phyloP scores from a whole-genome alignment of 1,140 invertebrate species.

The Vanessa atalanta region DNA sequence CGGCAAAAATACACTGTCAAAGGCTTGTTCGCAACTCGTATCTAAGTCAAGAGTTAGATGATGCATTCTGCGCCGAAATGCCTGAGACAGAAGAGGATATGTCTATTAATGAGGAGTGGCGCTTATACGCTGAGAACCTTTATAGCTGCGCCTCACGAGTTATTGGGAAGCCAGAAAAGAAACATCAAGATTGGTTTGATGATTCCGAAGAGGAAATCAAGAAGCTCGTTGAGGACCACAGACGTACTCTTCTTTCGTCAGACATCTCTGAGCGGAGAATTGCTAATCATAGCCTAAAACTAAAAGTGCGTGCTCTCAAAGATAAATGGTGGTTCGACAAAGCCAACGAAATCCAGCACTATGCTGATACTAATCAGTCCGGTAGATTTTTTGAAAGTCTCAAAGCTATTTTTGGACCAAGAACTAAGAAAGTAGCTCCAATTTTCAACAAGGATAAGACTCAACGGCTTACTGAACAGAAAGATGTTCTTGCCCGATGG shows the following conservation, averaged over 20 bases:
- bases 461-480: slow-evolving; percentile 19
- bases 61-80: slow-evolving; percentile 15
- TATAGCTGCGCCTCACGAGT: slow-evolving; percentile 14
- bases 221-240: slow-evolving; percentile 27
- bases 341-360: slow-evolving; percentile 33
- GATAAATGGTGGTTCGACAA: too few species aligned
- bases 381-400: slow-evolving; percentile 39
- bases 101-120: slow-evolving; percentile 26
- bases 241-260: slow-evolving; percentile 10
- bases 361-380: slow-evolving; percentile 38
- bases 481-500: slow-evolving; percentile 24
- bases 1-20: slow-evolving; percentile 17
- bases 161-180: slow-evolving; percentile 25
- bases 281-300: slow-evolving; percentile 19
- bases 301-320: slow-evolving; percentile 40
- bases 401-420: slow-evolving; percentile 31
- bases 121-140: slow-evolving; percentile 15
- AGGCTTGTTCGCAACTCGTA: slow-evolving; percentile 12
- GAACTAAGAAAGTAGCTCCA: slow-evolving; percentile 23
- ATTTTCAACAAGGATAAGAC: slow-evolving; percentile 26
- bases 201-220: slow-evolving; percentile 26
- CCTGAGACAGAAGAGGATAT: not conserved
- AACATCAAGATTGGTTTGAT: slow-evolving; percentile 40
- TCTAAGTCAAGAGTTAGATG: slow-evolving; percentile 14
- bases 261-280: slow-evolving; percentile 13